Base-by-base conservation (phyloP, 2,113 vertebrate species). In the Cyanistes caeruleus region DNA sequence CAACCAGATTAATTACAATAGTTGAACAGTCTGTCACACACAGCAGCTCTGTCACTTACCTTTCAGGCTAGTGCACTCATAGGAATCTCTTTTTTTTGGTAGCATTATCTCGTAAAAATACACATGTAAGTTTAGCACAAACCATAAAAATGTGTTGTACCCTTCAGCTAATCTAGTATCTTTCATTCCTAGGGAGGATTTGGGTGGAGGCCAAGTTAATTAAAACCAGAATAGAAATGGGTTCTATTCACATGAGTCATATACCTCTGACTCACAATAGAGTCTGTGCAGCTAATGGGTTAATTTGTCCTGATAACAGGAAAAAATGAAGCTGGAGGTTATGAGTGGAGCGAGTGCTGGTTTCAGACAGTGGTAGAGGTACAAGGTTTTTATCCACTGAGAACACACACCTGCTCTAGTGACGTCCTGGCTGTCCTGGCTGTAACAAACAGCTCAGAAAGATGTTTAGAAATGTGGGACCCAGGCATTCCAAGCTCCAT, bases 181-280 rank as follows among this genome's bases (percentile, higher is more conserved):
- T 95, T 88, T 79, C 82, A 74, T 85, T 96, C 73, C 84, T 80
- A 80, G 90, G 81, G 46, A 93, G 64, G 67, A 90, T 79, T 95
- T 94, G 94, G 70, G 46, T 56, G n/a, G 79, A 95, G 65, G 94
- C 76, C 85, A 92, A 89, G 68, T 90, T 94, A 94, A 95, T 87
- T 92, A 93, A 90, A 97, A 86, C 74, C 95, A 96, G 94, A 96
- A 90, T 35, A 63, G 17, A 88, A 84, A 24, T 31, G 53, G 70
- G 70, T 52, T 93, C 88, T 93, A 92, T 93, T 95, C 94, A 86
- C 55, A 83, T 93, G 95, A 95, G 88, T 97, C 94, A 94, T 87
- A 93, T 67, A 93, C 51, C 79, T 93, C 93, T 95, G 93, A 87
- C 87, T 89, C 93, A 93, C 22, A 69, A 78, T 72, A 64, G 52